phyloP scores from a whole-genome alignment of 2,113 vertebrate species.

The Grantiella picta region DNA sequence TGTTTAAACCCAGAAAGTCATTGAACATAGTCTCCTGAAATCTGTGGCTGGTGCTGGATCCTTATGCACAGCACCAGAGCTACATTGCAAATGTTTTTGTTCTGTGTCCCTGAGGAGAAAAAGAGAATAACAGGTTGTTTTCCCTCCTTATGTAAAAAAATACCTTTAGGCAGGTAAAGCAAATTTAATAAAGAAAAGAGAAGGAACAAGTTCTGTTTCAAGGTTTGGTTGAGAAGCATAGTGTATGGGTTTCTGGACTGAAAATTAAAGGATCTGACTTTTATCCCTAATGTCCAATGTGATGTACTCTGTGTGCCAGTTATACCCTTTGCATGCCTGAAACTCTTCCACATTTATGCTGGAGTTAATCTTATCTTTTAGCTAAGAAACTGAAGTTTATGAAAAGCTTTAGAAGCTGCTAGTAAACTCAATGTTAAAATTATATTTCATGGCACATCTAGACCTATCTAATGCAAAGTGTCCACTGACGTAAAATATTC shows the following conservation, averaged over 20 bases:
- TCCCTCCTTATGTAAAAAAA: neutral
- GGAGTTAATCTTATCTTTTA: neutral
- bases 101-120: neutral
- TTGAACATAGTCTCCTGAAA: neutral
- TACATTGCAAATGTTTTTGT: neutral
- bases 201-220: neutral
- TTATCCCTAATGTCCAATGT: neutral
- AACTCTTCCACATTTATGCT: neutral
- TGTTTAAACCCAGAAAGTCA: neutral
- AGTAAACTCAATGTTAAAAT: neutral
- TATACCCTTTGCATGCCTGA: neutral
- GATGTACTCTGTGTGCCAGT: neutral
- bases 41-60: neutral
- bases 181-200: neutral
- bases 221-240: neutral
- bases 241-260: neutral
- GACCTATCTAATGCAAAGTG: neutral
- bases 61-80: neutral
- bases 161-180: neutral
- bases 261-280: neutral
- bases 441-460: neutral
- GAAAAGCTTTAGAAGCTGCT: neutral
- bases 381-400: neutral
- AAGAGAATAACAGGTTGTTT: neutral
- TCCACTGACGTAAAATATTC: neutral